A percentile compares a stretch with the other conserved stretches of the same genome.
Conservation (phyloP, 2,888 invertebrate species). For the Pyralis farinalis region DNA sequence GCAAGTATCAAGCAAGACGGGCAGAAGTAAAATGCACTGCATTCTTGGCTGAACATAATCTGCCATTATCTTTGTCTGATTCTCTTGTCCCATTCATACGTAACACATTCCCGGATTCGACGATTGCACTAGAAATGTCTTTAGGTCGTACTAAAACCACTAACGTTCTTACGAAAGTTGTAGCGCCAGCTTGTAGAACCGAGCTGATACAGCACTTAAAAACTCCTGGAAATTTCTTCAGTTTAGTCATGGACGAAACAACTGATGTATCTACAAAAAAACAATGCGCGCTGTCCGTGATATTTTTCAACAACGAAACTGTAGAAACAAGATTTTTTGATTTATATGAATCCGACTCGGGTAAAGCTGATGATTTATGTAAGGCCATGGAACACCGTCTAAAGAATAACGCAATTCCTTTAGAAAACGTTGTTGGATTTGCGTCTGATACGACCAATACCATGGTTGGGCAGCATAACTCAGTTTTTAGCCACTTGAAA, state of each 20-base stretch:
- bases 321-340: background rate
- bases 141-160: slow-evolving; percentile 1
- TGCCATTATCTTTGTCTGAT: background rate
- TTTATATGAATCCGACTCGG: slow-evolving; percentile 15
- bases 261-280: slow-evolving; percentile 2
- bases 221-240: background rate
- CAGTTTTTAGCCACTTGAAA: slow-evolving; percentile 22
- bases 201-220: background rate
- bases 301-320: background rate
- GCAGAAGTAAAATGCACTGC: slow-evolving; percentile 1
- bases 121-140: background rate
- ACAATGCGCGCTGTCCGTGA: slow-evolving; percentile 2
- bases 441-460: slow-evolving; percentile 30
- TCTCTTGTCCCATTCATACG: background rate
- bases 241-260: slow-evolving; percentile 1
- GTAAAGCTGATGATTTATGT: slow-evolving; percentile 16
- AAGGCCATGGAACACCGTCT: background rate
- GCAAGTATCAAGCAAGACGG: background rate
- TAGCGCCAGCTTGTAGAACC: background rate
- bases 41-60: background rate
- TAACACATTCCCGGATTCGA: background rate
- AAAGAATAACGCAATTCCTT: slow-evolving; percentile 13
- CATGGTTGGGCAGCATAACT: slow-evolving; percentile 34
- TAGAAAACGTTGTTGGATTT: slow-evolving; percentile 36
- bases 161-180: background rate